Conservation (phyloP, 2,888 invertebrate species). For the Nipponacmea schrenckii region DNA sequence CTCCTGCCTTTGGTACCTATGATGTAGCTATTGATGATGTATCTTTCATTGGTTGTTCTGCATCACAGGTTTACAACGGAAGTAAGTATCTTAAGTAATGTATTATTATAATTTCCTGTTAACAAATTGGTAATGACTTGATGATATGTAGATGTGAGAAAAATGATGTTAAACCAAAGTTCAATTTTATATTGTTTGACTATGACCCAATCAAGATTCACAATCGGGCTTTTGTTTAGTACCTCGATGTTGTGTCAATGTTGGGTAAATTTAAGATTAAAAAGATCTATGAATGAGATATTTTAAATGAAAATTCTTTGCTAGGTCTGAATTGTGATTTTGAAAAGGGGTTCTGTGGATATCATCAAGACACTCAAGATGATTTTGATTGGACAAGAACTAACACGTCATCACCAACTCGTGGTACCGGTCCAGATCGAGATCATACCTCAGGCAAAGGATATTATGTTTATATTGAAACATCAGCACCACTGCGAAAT, state of each 20-base stretch:
- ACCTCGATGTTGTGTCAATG: no score
- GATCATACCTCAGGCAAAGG: constrained; percentile 62
- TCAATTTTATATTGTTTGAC: no score
- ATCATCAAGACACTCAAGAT: constrained; percentile 51
- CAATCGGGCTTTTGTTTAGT: no score
- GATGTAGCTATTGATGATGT: constrained; percentile 60
- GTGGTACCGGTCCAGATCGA: constrained; percentile 57
- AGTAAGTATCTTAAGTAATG: constrained; percentile 24
- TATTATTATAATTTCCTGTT: no score
- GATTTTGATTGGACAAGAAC: constrained; percentile 60
- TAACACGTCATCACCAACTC: constrained; percentile 45
- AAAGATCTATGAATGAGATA: no score
- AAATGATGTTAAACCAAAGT: no score
- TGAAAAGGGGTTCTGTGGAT: constrained; percentile 57
- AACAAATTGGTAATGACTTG: no score
- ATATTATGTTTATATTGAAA: constrained; percentile 62
- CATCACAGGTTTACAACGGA: constrained; percentile 35
- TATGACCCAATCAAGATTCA: no score
- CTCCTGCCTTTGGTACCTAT: constrained; percentile 34
- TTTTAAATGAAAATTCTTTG: constrained; percentile 1
- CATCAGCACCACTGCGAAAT: constrained; percentile 45
- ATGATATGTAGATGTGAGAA: no score
- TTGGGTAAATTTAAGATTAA: no score
- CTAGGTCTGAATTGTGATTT: constrained; percentile 57
- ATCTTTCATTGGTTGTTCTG: constrained; percentile 51